Evolutionary conservation across 2,888 invertebrate genomes (phyloP).

Genomic region (Sinelater perroti): DNA sequence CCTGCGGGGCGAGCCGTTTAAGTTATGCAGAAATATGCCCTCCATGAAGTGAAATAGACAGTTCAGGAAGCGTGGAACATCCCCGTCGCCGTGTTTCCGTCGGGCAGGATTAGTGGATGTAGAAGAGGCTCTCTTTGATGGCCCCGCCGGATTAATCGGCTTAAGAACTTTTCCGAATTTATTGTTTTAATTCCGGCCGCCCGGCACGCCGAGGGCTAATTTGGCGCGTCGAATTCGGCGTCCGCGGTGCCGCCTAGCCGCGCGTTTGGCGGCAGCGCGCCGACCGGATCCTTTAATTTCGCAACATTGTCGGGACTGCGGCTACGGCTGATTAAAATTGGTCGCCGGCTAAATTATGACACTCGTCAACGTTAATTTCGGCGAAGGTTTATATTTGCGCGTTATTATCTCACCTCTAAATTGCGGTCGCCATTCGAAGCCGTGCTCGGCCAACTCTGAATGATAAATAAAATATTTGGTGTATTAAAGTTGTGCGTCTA

Average conservation of each 20-base stretch:
- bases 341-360: conserved; percentile 28
- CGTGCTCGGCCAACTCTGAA: not conserved
- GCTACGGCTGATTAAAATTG: conserved; percentile 27
- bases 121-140: conserved; percentile 20
- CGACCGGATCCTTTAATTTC: conserved; percentile 26
- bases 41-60: conserved; percentile 17
- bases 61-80: conserved; percentile 4
- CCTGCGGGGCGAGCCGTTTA: not conserved
- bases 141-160: conserved; percentile 20
- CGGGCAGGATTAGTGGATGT: conserved; percentile 12
- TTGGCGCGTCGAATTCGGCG: conserved; percentile 3
- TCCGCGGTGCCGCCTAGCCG: not conserved
- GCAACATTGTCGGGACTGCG: conserved; percentile 23
- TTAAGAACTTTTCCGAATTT: conserved; percentile 22
- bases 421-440: not conserved
- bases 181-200: conserved; percentile 21
- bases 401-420: conserved; percentile 6
- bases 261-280: not conserved
- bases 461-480: too few species aligned
- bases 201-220: too few species aligned
- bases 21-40: conserved; percentile 21
- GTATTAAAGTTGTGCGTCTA: too few species aligned
- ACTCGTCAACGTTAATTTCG: conserved; percentile 26
- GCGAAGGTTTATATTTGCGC: conserved; percentile 6
- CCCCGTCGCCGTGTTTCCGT: conserved; percentile 12